A percentile compares a stretch with the other conserved stretches of the same genome.
Evolutionary conservation across 2,888 invertebrate genomes (phyloP).

Genomic region (Aspidiotus destructor): DNA sequence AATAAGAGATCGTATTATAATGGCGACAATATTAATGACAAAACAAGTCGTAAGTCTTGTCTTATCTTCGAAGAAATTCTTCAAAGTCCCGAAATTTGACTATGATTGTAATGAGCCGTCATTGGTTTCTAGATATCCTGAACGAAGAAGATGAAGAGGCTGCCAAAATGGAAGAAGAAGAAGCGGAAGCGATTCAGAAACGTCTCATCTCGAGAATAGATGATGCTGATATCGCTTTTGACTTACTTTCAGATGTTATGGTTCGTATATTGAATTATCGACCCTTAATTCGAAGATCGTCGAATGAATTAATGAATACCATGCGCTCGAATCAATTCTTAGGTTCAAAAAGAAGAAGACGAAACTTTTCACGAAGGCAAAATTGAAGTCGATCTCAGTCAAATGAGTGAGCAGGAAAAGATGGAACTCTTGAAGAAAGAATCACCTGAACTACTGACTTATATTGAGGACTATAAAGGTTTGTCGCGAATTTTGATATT

Average conservation of each 20-base stretch:
- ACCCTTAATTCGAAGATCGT: background rate
- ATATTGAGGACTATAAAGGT: constrained; percentile 65
- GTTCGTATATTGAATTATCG: background rate
- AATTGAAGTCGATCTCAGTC: constrained; percentile 65
- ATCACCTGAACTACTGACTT: constrained; percentile 72
- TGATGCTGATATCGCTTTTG: constrained; percentile 35
- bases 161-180: constrained; percentile 71
- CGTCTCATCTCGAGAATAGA: constrained; percentile 65
- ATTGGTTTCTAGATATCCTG: constrained; percentile 37
- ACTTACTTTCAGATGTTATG: constrained; percentile 32
- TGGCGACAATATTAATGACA: constrained; percentile 80
- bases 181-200: constrained; percentile 70
- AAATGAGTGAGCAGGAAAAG: constrained; percentile 65
- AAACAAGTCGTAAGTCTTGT: constrained; percentile 55
- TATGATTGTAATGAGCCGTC: background rate
- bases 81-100: no score
- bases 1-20: constrained; percentile 69
- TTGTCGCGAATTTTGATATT: background rate
- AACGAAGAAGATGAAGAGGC: constrained; percentile 58
- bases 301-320: background rate
- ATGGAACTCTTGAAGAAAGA: constrained; percentile 68
- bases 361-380: constrained; percentile 48
- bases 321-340: constrained; percentile 13
- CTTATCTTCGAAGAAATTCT: background rate
- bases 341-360: constrained; percentile 40